Conservation (phyloP, 2,797 vertebrate species). For the Gymnothorax javanicus region DNA sequence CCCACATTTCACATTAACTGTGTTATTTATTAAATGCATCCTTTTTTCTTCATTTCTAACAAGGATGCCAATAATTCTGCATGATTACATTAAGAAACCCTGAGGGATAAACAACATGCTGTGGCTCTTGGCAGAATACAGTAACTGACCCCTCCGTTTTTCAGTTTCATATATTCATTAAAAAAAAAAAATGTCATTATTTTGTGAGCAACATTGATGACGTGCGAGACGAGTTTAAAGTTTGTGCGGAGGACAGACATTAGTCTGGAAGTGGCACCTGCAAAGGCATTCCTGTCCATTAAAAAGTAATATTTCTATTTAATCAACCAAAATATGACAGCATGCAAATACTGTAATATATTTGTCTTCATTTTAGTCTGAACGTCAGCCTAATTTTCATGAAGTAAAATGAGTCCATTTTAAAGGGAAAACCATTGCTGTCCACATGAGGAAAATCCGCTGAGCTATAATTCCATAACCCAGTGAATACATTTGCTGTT, state of each 20-base stretch:
- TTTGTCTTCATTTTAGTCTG: background rate
- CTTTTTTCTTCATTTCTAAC: no score
- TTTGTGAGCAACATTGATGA: background rate
- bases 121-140: background rate
- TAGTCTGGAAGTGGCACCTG: background rate
- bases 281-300: background rate
- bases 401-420: background rate
- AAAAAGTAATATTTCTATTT: background rate
- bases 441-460: background rate
- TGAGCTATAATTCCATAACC: background rate
- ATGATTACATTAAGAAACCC: no score
- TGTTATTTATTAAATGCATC: no score
- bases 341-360: background rate
- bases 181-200: background rate
- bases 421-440: background rate
- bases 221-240: background rate
- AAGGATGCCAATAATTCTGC: no score
- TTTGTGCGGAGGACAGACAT: background rate
- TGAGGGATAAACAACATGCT: no score
- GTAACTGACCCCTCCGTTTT: no score
- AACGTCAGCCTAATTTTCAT: background rate
- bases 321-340: background rate
- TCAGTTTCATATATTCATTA: no score
- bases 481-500: no score
- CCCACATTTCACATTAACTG: no score